Conservation (phyloP, 2,888 invertebrate species). For the Nymphalis polychloros region DNA sequence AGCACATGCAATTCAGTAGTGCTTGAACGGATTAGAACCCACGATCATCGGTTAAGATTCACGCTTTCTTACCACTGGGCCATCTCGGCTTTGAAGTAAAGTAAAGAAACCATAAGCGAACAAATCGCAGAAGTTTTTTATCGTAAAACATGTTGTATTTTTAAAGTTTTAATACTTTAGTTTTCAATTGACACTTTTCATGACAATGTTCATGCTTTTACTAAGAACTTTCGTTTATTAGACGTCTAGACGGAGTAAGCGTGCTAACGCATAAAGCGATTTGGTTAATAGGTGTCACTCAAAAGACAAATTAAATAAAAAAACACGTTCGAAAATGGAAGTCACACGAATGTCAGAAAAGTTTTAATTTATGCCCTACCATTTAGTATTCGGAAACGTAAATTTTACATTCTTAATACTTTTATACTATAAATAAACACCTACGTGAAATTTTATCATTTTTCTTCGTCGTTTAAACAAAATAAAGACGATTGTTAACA, state of each 20-base stretch:
- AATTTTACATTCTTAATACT: constrained; percentile 51
- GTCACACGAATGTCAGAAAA: constrained; percentile 48
- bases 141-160: too few relatives aligned
- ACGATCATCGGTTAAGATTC: too few relatives aligned
- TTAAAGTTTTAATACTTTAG: too few relatives aligned
- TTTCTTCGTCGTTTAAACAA: constrained; percentile 25
- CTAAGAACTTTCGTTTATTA: constrained; percentile 27
- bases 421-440: constrained; percentile 52
- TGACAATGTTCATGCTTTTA: neutral
- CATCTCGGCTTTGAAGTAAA: too few relatives aligned
- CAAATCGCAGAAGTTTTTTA: too few relatives aligned
- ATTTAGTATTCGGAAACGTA: constrained; percentile 58
- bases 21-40: too few relatives aligned
- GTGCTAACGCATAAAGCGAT: constrained; percentile 25
- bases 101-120: too few relatives aligned
- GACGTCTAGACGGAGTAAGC: constrained; percentile 30
- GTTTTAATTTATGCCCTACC: constrained; percentile 61
- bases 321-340: constrained; percentile 35
- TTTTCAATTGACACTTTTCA: too few relatives aligned
- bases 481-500: too few relatives aligned
- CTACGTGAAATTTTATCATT: constrained; percentile 42
- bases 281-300: constrained; percentile 20
- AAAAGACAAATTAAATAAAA: constrained; percentile 38
- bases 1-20: too few relatives aligned
- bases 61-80: too few relatives aligned